Evolutionary conservation across 2,113 vertebrate genomes (phyloP).

Genomic region (Oncorhynchus gorbuscha): DNA sequence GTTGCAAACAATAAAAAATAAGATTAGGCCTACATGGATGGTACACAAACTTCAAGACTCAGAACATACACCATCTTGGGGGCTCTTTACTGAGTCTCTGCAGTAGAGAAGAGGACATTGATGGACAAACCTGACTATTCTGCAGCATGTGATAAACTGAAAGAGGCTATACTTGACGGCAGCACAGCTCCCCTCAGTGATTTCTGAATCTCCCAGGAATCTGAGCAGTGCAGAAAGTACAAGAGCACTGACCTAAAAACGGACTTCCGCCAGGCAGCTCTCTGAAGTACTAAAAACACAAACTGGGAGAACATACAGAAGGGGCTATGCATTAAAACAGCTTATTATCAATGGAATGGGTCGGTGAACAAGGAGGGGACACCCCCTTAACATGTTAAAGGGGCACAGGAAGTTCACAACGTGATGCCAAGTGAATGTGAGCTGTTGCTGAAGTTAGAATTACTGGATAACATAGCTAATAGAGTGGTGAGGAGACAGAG

Average conservation of each 20-base stretch:
- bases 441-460: not conserved
- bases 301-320: constrained; percentile 5
- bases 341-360: not conserved
- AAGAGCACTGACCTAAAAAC: constrained; percentile 48
- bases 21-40: constrained; percentile 15
- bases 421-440: not conserved
- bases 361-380: not conserved
- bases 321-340: not conserved
- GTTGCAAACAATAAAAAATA: not conserved
- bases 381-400: not conserved
- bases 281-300: not conserved
- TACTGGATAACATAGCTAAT: not conserved
- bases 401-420: not conserved
- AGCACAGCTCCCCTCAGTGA: constrained; percentile 39
- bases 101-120: constrained; percentile 6
- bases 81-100: not conserved
- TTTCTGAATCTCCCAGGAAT: constrained; percentile 31
- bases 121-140: constrained; percentile 26
- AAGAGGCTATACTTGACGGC: constrained; percentile 46
- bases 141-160: constrained; percentile 22
- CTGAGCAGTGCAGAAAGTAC: constrained; percentile 27
- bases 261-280: constrained; percentile 10
- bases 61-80: not conserved
- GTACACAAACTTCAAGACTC: constrained; percentile 24
- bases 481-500: not conserved